Conservation (phyloP, 2,113 vertebrate species). For the Eonycteris spelaea region DNA sequence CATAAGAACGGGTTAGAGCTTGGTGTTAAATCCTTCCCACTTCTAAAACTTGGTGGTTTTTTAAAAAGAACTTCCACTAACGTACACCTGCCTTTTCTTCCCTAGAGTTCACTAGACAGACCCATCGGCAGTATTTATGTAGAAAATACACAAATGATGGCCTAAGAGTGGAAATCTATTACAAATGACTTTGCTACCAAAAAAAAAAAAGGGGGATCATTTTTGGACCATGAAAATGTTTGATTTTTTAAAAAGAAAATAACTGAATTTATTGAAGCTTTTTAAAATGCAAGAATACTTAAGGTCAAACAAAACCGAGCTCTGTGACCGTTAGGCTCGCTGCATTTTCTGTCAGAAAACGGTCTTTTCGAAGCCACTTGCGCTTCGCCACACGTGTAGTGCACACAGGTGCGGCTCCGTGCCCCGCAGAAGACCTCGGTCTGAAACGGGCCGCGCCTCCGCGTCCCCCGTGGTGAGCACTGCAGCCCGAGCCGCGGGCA, state of each 20-base stretch:
- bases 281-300: constrained; percentile 62
- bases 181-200: constrained; percentile 19
- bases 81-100: neutral
- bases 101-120: neutral
- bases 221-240: constrained; percentile 54
- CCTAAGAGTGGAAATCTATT: constrained; percentile 31
- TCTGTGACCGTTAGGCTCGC: constrained; percentile 62
- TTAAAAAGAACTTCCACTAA: neutral
- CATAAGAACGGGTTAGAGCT: neutral
- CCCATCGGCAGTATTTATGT: neutral
- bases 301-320: constrained; percentile 70
- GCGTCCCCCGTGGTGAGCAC: no score
- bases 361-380: neutral
- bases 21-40: neutral
- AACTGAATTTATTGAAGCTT: constrained; percentile 59
- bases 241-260: constrained; percentile 37
- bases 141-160: constrained; percentile 1
- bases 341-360: constrained; percentile 68
- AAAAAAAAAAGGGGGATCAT: constrained; percentile 32
- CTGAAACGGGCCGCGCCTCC: no score
- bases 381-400: no score
- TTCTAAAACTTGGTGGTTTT: neutral
- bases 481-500: no score
- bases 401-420: neutral
- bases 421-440: no score